Conservation (phyloP, 1,140 invertebrate genomes). For the Dufourea novaeangliae region DNA sequence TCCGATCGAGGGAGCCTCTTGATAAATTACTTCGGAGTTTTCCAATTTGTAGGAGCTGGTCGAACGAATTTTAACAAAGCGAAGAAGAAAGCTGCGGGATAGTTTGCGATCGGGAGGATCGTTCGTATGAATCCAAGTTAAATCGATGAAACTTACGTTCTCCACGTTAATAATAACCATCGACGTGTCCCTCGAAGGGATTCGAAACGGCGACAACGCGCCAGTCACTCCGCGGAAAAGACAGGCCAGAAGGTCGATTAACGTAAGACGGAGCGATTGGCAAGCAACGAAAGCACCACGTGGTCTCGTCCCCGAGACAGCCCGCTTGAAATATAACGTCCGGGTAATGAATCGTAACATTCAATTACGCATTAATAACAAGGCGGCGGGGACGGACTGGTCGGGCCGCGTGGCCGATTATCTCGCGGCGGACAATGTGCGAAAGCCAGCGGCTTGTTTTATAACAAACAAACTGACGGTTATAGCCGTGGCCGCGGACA, state of each 20-base stretch:
- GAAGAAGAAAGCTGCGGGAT: neutral
- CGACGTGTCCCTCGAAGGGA: too few relatives aligned
- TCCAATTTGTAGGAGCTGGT: neutral
- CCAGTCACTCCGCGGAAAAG: too few relatives aligned
- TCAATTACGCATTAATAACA: conserved; percentile 75
- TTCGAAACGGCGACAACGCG: too few relatives aligned
- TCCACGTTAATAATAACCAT: too few relatives aligned
- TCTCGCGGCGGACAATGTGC: conserved; percentile 65
- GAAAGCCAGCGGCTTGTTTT: conserved; percentile 55
- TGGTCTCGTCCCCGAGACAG: neutral
- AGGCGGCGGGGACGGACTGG: conserved; percentile 58
- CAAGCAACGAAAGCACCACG: neutral
- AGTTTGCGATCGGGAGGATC: too few relatives aligned
- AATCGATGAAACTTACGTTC: too few relatives aligned
- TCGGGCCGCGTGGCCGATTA: conserved; percentile 66
- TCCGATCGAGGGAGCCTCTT: neutral
- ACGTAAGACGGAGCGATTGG: too few relatives aligned
- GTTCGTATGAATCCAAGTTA: too few relatives aligned
- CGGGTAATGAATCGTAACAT: conserved; percentile 70
- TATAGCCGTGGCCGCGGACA: conserved; percentile 48
- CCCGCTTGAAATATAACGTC: conserved; percentile 60
- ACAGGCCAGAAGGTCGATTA: too few relatives aligned
- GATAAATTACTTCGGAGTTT: neutral
- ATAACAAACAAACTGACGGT: conserved; percentile 54
- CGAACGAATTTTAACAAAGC: neutral